A percentile compares a stretch with the other conserved stretches of the same genome.
Evolutionary conservation across 1,140 invertebrate species (phyloP).

Genomic region (Diprion similis): DNA sequence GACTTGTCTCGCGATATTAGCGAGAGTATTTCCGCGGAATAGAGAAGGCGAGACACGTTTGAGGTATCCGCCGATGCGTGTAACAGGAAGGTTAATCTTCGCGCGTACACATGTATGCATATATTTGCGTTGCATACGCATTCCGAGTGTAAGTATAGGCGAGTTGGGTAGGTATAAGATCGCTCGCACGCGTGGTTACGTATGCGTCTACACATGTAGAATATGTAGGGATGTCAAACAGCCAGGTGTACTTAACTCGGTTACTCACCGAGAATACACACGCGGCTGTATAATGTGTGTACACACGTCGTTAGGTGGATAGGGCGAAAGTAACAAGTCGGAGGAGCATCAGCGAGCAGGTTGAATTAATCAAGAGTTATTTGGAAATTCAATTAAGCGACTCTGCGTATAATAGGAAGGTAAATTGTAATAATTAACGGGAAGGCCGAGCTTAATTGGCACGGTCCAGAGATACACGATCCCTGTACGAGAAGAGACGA

Average conservation of each 20-base stretch:
- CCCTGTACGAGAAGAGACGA: background rate
- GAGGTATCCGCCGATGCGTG: background rate
- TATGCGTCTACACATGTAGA: background rate
- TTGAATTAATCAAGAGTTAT: slow-evolving; percentile 8
- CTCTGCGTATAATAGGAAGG: slow-evolving; percentile 1
- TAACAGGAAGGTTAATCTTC: no score
- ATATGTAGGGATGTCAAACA: background rate
- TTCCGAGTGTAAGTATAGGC: no score
- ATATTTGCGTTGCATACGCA: background rate
- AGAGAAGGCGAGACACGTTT: background rate
- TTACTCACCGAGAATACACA: no score
- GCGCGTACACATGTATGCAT: background rate
- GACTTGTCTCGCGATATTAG: background rate
- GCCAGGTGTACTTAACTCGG: background rate
- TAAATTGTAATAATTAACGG: slow-evolving; percentile 8
- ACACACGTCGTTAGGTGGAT: slow-evolving; percentile 3
- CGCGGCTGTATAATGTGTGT: background rate
- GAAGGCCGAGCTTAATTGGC: slow-evolving; percentile 4
- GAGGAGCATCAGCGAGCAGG: background rate
- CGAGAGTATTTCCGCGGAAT: background rate
- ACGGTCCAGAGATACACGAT: background rate
- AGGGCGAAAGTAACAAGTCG: slow-evolving; percentile 1
- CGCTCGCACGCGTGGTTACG: background rate
- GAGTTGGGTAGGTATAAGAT: no score
- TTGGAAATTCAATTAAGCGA: slow-evolving; percentile 5